Conservation (phyloP, 1,140 invertebrate genomes). For the Drosophila burlai region DNA sequence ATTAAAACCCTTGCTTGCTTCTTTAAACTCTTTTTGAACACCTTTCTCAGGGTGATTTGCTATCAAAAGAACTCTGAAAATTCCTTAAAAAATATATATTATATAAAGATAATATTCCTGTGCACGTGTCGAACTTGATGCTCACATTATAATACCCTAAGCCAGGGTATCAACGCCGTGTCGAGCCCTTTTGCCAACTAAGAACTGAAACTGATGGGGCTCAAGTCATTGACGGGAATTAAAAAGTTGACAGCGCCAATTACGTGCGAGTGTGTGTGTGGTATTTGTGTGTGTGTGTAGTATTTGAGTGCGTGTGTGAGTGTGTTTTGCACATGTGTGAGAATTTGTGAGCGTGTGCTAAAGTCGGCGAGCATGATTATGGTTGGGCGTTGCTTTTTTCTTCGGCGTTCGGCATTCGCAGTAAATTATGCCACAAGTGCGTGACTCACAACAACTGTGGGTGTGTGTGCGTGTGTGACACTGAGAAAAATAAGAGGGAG, state of each 20-base stretch:
- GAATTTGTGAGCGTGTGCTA: neutral
- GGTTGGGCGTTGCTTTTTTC: constrained; percentile 36
- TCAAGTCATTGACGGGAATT: constrained; percentile 54
- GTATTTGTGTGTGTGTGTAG: neutral
- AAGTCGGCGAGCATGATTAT: constrained; percentile 13
- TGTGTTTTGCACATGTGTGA: neutral
- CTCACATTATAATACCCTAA: neutral
- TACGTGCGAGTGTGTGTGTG: constrained; percentile 33
- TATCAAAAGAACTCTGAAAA: neutral
- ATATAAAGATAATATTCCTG: neutral
- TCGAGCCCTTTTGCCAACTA: constrained; percentile 21
- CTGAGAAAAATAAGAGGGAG: neutral
- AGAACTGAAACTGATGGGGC: constrained; percentile 35
- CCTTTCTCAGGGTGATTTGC: neutral
- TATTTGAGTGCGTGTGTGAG: neutral
- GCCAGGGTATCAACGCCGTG: constrained; percentile 28
- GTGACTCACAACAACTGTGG: constrained; percentile 51
- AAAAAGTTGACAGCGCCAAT: constrained; percentile 52
- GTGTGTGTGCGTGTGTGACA: neutral
- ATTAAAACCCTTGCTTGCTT: neutral
- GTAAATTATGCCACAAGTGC: constrained; percentile 76
- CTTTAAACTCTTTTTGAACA: neutral
- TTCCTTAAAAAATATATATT: neutral
- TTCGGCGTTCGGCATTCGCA: constrained; percentile 43
- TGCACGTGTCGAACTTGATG: neutral